Base-by-base conservation (phyloP, 1,140 invertebrate species). In the Drosophila serrata region DNA sequence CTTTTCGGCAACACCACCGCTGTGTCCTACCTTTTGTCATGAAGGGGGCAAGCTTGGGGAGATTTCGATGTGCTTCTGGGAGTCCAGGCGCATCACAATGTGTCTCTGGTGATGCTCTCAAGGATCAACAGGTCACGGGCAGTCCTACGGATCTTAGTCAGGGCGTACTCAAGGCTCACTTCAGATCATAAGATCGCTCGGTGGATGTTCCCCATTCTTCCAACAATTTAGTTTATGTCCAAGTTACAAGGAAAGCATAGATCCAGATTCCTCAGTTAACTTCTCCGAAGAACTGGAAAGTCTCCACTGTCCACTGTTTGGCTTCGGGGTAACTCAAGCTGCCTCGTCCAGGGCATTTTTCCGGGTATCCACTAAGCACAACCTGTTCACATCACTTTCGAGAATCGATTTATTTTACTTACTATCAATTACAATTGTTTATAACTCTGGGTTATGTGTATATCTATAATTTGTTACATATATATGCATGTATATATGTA, bases 1-100 rank as follows among this genome's bases (percentile, higher is more conserved):
- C 69, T 99, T 98, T 92, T 99, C 98, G 79, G 15, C 15, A 15
- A 97, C 97, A 94, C 94, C 95, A 92, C 93, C 96, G 62, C 94
- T 96, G 75, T n/a, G n/a, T n/a, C 95, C 96, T 81, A 95, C 94
- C 87, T 95, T 13, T 35, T 11, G 11, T 35, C 94, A 98, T 99
- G 94, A 99, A 99, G 75, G 99, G 98, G n/a, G n/a, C 64, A 98
- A 99, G 93, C 98, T 99, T 82, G 99, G 94, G 2, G 98, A 98
- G 96, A 99, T 99, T 95, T 99, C 98, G 92, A 99, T 99, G 95
- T 99, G 99, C 93, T 99, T 99, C 93, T 99, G 98, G 0, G 98
- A 99, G 93, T 99, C 99, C 93, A 99, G 94, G 56, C 99, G 96
- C 8, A 99, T n/a, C n/a, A n/a, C n/a, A n/a, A n/a, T n/a, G n/a